These are phyloP conservation scores for Bhutanitis thaidina DNA, from an alignment of 2,888 invertebrate genomes.

Conservation along the genomic window DNA sequence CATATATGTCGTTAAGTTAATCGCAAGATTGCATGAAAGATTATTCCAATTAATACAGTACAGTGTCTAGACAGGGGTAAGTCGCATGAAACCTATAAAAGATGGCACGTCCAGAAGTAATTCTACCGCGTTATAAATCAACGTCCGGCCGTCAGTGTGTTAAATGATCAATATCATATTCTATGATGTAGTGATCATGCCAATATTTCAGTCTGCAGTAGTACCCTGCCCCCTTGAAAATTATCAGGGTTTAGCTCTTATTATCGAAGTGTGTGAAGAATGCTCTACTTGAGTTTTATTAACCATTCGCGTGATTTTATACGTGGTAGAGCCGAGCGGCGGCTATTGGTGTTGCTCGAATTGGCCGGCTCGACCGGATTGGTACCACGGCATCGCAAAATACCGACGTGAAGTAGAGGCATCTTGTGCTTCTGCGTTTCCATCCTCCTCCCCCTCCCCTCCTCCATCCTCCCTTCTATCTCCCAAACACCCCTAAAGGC, in stretches of 20 bases:
- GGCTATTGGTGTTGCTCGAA: too few relatives aligned
- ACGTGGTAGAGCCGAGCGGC: too few relatives aligned
- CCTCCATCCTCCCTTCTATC: too few relatives aligned
- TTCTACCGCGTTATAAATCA: constrained; percentile 30
- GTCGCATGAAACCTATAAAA: background rate
- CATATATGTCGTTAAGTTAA: too few relatives aligned
- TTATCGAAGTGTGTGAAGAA: constrained; percentile 18
- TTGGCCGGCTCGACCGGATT: too few relatives aligned
- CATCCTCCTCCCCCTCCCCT: too few relatives aligned
- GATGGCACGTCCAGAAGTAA: constrained; percentile 10
- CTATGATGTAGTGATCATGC: constrained; percentile 53
- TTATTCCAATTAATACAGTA: background rate
- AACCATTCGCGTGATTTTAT: too few relatives aligned
- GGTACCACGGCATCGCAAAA: too few relatives aligned
- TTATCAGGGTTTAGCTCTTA: constrained; percentile 55
- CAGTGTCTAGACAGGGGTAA: background rate
- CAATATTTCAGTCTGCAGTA: constrained; percentile 66
- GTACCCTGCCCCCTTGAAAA: constrained; percentile 59
- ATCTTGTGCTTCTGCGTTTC: too few relatives aligned
- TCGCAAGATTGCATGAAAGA: too few relatives aligned
- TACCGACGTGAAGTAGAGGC: too few relatives aligned
- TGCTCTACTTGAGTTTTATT: constrained; percentile 38
- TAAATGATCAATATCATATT: constrained; percentile 64
- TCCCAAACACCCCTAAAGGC: too few relatives aligned
- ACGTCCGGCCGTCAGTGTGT: constrained; percentile 26